Base-by-base conservation (phyloP, 2,888 invertebrate species). In the Catocala fraxini region DNA sequence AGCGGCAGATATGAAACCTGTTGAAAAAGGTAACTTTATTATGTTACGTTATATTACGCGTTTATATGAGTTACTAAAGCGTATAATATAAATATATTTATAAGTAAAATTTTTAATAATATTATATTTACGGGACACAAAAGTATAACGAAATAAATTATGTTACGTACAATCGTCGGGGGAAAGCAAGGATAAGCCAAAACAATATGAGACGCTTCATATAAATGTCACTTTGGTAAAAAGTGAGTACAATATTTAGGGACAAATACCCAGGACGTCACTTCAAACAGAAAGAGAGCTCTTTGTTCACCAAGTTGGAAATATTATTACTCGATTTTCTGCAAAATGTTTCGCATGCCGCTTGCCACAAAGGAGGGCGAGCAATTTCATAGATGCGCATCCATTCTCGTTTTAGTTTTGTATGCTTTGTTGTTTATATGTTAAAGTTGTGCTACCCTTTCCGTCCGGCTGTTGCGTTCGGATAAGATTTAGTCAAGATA, bases 301-400 rank as follows among this genome's bases (percentile, higher is more conserved):
- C 87, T 89, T 89, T 90, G 89, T 87, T 88, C 90, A 90, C 77
- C 75, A 87, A 86, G 81, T 89, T 85, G 89, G 89, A 91, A 91
- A 91, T 91, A 87, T 88, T 90, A 91, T 90, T 89, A 88, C 87
- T 82, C 84, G 86, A 88, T 89, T 88, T 82, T 74, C 83, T 82
- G 83, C 84, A 87, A 89, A 89, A 84, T 86, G 85, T 84, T 82
- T 80, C 73, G 74, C 68, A 59, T 62, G 69, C 56, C 61, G 68
- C 75, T 79, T 81, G 71, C 70, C 70, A 83, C 85, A 87, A 86
- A 85, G 80, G 35, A 80, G 77, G 82, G 77, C 80, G 75, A 81
- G 81, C 86, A 89, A 90, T 90, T 79, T 81, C 81, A 81, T 84
- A 83, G 81, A 81, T 73, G 78, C 79, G 77, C 85, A 82, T 89